These are phyloP conservation scores for Centrocercus urophasianus DNA, from an alignment of 2,113 vertebrate species.

Conservation along the genomic window DNA sequence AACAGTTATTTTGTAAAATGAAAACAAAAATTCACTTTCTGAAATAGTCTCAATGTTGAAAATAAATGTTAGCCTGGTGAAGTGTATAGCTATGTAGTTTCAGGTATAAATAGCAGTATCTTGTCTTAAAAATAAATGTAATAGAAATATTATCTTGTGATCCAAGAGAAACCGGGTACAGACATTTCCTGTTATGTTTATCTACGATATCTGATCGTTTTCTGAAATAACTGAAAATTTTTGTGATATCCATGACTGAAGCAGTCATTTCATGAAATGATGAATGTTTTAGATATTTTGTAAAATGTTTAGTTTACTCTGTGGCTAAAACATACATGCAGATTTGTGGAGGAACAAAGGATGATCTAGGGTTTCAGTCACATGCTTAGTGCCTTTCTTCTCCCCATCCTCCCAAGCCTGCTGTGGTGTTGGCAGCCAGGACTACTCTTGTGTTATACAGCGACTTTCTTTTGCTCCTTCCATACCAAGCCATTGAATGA, in stretches of 20 bases:
- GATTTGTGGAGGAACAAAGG: not conserved
- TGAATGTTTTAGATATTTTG: not conserved
- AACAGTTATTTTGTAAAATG: not conserved
- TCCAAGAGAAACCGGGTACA: not conserved
- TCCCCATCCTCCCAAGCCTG: not conserved
- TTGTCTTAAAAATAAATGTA: not conserved
- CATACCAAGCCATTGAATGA: not conserved
- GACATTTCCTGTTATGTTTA: not conserved
- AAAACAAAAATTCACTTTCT: not conserved
- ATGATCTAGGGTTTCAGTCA: accelerated
- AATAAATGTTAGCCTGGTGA: not conserved
- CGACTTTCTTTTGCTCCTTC: not conserved
- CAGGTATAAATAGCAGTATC: not conserved
- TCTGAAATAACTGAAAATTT: conserved; percentile 5
- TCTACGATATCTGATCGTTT: not conserved
- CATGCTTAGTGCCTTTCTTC: not conserved
- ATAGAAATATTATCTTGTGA: not conserved
- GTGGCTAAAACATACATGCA: not conserved
- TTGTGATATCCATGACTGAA: not conserved
- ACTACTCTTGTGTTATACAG: not conserved
- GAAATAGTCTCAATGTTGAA: not conserved
- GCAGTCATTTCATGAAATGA: not conserved
- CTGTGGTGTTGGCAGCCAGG: accelerated
- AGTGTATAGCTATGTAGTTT: not conserved
- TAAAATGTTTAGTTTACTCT: not conserved